These are phyloP conservation scores for Cheilosia variabilis DNA, from an alignment of 2,888 invertebrate species.

Conservation along the genomic window DNA sequence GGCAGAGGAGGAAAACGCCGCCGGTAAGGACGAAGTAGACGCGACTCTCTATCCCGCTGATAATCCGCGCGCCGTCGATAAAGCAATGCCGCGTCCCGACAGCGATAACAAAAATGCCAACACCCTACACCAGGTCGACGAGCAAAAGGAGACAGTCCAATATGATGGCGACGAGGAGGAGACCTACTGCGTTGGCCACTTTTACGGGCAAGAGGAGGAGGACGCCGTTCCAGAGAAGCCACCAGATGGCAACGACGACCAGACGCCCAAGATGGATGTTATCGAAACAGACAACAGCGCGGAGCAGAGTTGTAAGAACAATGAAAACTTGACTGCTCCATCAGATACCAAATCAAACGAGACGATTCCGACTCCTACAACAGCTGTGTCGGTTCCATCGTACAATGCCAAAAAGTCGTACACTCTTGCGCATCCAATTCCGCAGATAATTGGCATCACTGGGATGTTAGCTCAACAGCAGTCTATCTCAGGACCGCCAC, in stretches of 20 bases:
- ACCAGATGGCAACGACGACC: conserved; percentile 11
- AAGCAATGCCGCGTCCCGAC: not conserved
- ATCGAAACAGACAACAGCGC: not conserved
- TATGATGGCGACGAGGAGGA: conserved; percentile 75
- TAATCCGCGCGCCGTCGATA: conserved; percentile 21
- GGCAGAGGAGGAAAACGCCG: conserved; percentile 22
- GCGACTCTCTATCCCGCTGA: conserved; percentile 2
- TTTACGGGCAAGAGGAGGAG: conserved; percentile 69
- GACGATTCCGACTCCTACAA: conserved; percentile 43
- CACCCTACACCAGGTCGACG: not conserved
- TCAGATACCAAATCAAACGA: conserved; percentile 16
- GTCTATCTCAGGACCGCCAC: conserved; percentile 57
- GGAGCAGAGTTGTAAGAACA: conserved; percentile 1
- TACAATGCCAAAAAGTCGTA: conserved; percentile 66
- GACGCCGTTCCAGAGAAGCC: conserved; percentile 20
- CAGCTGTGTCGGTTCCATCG: conserved; percentile 74
- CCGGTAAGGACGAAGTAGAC: conserved; percentile 30
- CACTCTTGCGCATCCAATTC: conserved; percentile 61
- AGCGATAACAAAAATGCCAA: conserved; percentile 49
- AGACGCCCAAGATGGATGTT: not conserved
- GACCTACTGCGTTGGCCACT: conserved; percentile 70
- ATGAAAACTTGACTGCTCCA: not conserved
- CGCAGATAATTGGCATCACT: conserved; percentile 64
- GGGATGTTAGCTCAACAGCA: conserved; percentile 73
- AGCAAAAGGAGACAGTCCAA: conserved; percentile 32